Evolutionary conservation across 1,140 invertebrate species (phyloP).

Genomic region (Pantala flavescens): DNA sequence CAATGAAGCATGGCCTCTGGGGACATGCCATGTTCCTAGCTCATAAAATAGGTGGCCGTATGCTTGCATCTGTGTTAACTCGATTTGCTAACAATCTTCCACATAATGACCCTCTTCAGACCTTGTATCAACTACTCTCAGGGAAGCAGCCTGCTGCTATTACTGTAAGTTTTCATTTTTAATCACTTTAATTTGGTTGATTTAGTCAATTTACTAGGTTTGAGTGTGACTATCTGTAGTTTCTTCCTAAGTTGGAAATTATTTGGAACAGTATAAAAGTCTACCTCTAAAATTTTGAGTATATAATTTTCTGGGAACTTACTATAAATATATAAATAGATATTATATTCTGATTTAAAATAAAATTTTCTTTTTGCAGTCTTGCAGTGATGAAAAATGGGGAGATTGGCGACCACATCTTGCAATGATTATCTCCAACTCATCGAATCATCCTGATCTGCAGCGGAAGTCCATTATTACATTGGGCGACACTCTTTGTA

Average conservation of each 20-base stretch:
- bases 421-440: slow-evolving; percentile 87
- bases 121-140: slow-evolving; percentile 82
- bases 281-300: slow-evolving; percentile 12
- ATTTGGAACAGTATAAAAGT: background rate
- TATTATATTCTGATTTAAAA: too few species aligned
- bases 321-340: too few species aligned
- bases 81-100: slow-evolving; percentile 80
- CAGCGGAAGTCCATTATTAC: slow-evolving; percentile 74
- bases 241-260: too few species aligned
- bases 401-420: slow-evolving; percentile 93
- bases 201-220: background rate
- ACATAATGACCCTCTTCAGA: slow-evolving; percentile 81
- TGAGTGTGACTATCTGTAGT: background rate
- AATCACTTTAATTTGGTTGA: background rate
- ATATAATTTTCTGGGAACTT: too few species aligned
- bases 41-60: slow-evolving; percentile 76
- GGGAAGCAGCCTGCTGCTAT: slow-evolving; percentile 74
- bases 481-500: slow-evolving; percentile 53
- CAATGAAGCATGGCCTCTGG: slow-evolving; percentile 82
- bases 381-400: slow-evolving; percentile 77
- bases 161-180: slow-evolving; percentile 47
- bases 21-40: slow-evolving; percentile 88
- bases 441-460: slow-evolving; percentile 62
- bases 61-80: slow-evolving; percentile 77
- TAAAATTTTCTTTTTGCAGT: slow-evolving; percentile 36